Base-by-base conservation (phyloP, 1,140 invertebrate species). In the Rhynchophorus ferrugineus region DNA sequence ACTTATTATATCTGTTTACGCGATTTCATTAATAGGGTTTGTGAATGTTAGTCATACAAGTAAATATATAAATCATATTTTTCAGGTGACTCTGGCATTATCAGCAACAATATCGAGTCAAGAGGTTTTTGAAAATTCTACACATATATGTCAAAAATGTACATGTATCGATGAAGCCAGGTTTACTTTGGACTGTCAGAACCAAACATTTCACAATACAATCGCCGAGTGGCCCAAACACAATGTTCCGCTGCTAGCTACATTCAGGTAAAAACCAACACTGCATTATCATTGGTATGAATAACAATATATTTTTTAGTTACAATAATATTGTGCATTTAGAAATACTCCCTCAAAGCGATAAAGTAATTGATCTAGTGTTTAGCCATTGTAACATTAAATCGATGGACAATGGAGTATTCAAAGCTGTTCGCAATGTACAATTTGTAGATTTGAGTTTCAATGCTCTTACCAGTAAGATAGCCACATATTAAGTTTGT, bases 391-490 rank as follows among this genome's bases (percentile, higher is more conserved):
- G 79, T 54, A 63, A 67, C 24, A 72, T 83, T 19, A 64, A 68
- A 36, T 70, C 75, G 38, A 78, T 89, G 41, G 77, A 80, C 16
- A 65, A 75, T 19, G 71, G 71, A 1, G 75, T 81, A 0, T 88
- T 90, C 60, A 76, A 75, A 57, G 71, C 80, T 56, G 70, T 85
- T 6, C 68, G 71, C n/a, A 76, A 76, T 49, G 66, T 89, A n/a
- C 71, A 73, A 14, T 78, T 78, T 49, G 67, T 89, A 34, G 84
- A 88, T 68, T 67, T 90, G 44, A 84, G 83, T 69, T 75, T 80
- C 59, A 89, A 89, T 64, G 60, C 71, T 21, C 67, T 89, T 2
- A 77, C 74, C 63, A 77, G 82, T 77, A 55, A 63, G 62, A 6
- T n/a, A n/a, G n/a, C n/a, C n/a, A n/a, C n/a, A n/a, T n/a, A n/a